Base-by-base conservation (phyloP, 2,113 vertebrate species). In the Actenoides hombroni region DNA sequence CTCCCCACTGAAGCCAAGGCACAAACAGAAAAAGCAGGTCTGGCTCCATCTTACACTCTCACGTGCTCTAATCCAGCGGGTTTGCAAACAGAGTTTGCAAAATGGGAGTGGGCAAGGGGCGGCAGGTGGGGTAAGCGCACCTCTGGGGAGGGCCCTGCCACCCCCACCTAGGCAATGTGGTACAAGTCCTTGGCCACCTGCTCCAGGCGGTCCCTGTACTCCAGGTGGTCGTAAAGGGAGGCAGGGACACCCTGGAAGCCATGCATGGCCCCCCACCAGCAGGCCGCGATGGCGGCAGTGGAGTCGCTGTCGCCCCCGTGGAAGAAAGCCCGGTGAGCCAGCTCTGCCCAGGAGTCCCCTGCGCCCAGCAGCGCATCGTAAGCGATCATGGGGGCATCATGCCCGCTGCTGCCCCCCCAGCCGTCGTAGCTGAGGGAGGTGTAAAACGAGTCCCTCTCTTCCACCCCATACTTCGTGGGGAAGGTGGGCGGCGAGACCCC, bases 371-470 rank as follows among this genome's bases (percentile, higher is more conserved):
- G 40, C 2, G 98, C 98, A 3, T 99, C 98, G 0, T 99, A 99
- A 49, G 98, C 98, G 3, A 99, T 98, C 98, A 99, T 98, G 76
- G 98, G 98, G 14, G 98, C 98, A 4, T 99, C 98, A 0, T 99
- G 98, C 2, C 98, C 98, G 2, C 98, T 99, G 96, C 98, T 97
- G 69, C 98, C 98, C 0, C 95, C 98, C 97, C 98, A 98, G 93
- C 98, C 98, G 0, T 61, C 35, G 21, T 97, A 98, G 96, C 98
- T 98, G 37, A 98, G 20, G 0, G 97, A 97, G 3, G 39, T 61
- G 79, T 99, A 99, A 95, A 99, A 98, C 0, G 29, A 13, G 46
- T 99, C 98, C 46, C 98, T 96, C 93, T 98, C 98, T 37, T 97
- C 94, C 68, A 98, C 98, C 0, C 90, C 97, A 0, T 98, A 98